A percentile compares a stretch with the other conserved stretches of the same genome.
Conservation (phyloP, 1,140 invertebrate genomes). For the Bombus sylvicola region DNA sequence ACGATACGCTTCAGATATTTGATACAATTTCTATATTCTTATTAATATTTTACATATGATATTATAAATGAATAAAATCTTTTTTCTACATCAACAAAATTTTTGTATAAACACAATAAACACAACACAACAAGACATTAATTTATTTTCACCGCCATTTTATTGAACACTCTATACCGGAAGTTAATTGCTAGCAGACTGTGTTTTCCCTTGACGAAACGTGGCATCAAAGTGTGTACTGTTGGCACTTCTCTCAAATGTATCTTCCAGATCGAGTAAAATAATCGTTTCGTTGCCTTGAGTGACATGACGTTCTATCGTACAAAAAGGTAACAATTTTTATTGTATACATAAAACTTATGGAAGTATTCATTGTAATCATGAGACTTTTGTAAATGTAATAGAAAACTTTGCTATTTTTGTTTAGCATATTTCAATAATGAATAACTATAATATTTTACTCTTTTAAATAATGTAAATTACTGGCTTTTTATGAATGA, state of each 20-base stretch:
- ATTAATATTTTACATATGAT: background rate
- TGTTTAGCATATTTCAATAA: slow-evolving; percentile 1
- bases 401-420: background rate
- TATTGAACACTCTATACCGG: slow-evolving; percentile 62
- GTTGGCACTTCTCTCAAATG: slow-evolving; percentile 71
- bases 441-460: background rate
- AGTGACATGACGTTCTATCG: slow-evolving; percentile 16
- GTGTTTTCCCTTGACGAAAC: slow-evolving; percentile 68
- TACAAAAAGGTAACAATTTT: slow-evolving; percentile 30
- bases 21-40: background rate
- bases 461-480: background rate
- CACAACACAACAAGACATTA: background rate
- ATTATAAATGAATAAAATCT: background rate
- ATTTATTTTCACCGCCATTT: slow-evolving; percentile 59
- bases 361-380: background rate
- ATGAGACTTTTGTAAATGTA: background rate
- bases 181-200: slow-evolving; percentile 62
- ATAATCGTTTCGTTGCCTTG: slow-evolving; percentile 3
- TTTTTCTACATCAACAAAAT: background rate
- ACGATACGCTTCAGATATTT: background rate
- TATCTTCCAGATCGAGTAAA: slow-evolving; percentile 20
- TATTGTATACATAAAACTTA: background rate
- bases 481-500: slow-evolving; percentile 27
- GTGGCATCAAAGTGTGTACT: slow-evolving; percentile 75
- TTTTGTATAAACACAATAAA: background rate